Evolutionary conservation across 2,888 invertebrate species (phyloP), one percentile per base, ranked within the genome.

Genomic region (Ceramica pisi): DNA sequence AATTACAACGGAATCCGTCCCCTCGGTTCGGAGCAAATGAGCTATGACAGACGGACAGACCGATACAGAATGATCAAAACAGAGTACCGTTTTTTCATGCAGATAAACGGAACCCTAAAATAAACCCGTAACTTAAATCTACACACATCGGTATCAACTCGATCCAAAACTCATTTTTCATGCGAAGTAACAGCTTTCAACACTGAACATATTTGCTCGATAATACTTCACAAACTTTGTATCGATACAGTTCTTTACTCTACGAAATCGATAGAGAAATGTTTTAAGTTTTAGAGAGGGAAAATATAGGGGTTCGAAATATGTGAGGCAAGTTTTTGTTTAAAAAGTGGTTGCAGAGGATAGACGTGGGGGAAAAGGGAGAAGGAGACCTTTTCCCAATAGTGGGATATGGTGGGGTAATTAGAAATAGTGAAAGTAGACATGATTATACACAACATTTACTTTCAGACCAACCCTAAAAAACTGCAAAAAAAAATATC

Each of bases 161-260:
- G 53, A 67, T 57, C 51, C 23, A 31, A 51, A 70, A 70, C 48
- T 71, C 76, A 79, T 79, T 80, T 79, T 76, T 79, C 81, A 80
- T 76, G 31, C 44, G 56, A 61, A 26, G 62, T 59, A 68, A 56
- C 76, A 71, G 76, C 77, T 76, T 62, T 80, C 76, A 80, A 57
- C 50, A 10, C 67, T n/a, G 61, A 76, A 76, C 81, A 76, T 80
- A 80, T 79, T 79, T 79, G 81, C 50, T 80, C 57, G 56, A 65
- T 79, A 76, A 67, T 76, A 80, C 64, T 79, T 80, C 65, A 51
- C 61, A 65, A 80, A 79, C 61, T 79, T 72, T 65, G 57, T 76
- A 71, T 76, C 67, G 71, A 10, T 71, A 26, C 14, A n/a, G 38
- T 21, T 72, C 67, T 80, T 79, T 79, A 50, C 78, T 76, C 50